A percentile compares a stretch with the other conserved stretches of the same genome.
phyloP scores from a whole-genome alignment of 1,140 invertebrate species.

The Drosophila cardini region DNA sequence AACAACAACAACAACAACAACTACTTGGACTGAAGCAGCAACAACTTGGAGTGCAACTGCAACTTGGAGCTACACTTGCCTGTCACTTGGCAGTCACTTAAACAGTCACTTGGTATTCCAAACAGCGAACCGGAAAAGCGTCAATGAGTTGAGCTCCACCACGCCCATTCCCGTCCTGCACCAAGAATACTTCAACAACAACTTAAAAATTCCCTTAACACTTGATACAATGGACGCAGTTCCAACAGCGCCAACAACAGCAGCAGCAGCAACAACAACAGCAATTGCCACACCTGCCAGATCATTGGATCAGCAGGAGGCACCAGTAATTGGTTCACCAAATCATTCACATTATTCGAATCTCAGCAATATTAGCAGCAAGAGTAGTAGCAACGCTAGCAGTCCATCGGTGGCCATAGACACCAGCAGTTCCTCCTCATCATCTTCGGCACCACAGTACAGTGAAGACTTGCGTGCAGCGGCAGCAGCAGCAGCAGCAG shows the following conservation, averaged over 20 bases:
- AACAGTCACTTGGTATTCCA: constrained; percentile 46
- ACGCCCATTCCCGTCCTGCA: neutral
- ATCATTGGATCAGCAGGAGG: constrained; percentile 76
- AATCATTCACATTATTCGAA: constrained; percentile 78
- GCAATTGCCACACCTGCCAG: constrained; percentile 41
- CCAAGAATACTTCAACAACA: neutral
- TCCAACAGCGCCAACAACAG: constrained; percentile 32
- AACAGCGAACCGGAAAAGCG: constrained; percentile 67
- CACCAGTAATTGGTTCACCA: constrained; percentile 52
- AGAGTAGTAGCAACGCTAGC: constrained; percentile 45
- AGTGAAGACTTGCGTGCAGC: constrained; percentile 71
- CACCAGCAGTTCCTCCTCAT: constrained; percentile 49
- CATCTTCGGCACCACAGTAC: constrained; percentile 77
- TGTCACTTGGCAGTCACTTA: constrained; percentile 70
- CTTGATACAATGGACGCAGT: constrained; percentile 58
- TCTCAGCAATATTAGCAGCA: constrained; percentile 71
- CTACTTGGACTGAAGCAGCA: constrained; percentile 1
- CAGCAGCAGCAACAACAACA: constrained; percentile 41
- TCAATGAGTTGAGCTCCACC: constrained; percentile 66
- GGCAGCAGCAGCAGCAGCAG: constrained; percentile 10
- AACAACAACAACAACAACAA: constrained; percentile 24
- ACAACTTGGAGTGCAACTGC: constrained; percentile 17
- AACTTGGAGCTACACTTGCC: constrained; percentile 30
- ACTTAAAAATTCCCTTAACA: neutral
- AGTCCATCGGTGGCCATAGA: constrained; percentile 43